Conservation (phyloP, 2,888 invertebrate species). For the Orthosia incerta region DNA sequence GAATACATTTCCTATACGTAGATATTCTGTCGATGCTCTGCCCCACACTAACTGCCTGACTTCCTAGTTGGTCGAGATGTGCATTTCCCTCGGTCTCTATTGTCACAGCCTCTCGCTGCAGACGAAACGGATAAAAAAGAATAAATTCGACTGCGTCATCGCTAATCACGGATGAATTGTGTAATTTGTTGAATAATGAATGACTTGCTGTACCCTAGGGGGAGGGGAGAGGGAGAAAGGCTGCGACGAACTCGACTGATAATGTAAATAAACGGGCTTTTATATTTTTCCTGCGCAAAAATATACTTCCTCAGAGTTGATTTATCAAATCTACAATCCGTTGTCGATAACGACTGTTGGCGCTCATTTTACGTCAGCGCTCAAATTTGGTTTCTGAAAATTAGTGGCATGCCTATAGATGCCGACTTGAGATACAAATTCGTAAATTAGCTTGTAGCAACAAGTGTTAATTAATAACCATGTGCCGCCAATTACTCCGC, state of each 20-base stretch:
- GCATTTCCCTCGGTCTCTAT: not conserved
- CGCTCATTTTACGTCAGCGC: not conserved
- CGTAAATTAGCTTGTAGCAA: conserved; percentile 18
- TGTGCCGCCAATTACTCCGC: conserved; percentile 18
- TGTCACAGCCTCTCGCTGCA: not conserved
- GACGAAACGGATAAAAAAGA: conserved; percentile 7
- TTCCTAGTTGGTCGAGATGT: not conserved
- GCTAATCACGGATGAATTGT: conserved; percentile 47
- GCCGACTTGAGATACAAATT: not conserved
- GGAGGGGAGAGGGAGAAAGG: not conserved
- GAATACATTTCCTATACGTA: not conserved
- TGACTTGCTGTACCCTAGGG: conserved; percentile 21
- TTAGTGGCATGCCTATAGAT: not conserved
- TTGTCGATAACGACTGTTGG: not conserved
- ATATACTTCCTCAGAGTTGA: conserved; percentile 16
- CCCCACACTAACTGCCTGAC: not conserved
- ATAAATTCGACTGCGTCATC: conserved; percentile 6
- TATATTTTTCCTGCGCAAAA: conserved; percentile 36
- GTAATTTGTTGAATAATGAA: conserved; percentile 61
- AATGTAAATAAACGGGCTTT: conserved; percentile 38
- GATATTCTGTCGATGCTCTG: not conserved
- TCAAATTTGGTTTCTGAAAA: not conserved
- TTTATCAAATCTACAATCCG: conserved; percentile 27
- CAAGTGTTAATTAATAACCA: conserved; percentile 21
- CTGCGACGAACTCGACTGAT: conserved; percentile 3